Conservation (phyloP, 2,888 invertebrate genomes). For the Malthinus seriepunctatus region DNA sequence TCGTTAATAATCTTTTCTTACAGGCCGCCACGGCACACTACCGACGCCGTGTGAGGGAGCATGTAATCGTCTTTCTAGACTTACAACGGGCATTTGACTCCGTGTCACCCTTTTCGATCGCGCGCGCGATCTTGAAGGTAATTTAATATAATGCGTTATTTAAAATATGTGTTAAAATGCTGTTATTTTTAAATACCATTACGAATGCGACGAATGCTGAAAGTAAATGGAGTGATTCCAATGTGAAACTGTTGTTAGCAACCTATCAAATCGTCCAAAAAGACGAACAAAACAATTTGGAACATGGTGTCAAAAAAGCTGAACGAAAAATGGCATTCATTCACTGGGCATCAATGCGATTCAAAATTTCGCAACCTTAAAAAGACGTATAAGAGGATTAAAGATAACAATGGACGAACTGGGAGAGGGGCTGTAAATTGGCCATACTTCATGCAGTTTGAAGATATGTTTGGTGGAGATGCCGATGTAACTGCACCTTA, state of each 20-base stretch:
- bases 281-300: not conserved
- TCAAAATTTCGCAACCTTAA: slow-evolving; percentile 3
- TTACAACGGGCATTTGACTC: too few relatives aligned
- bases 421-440: not conserved
- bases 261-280: slow-evolving; percentile 1
- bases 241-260: not conserved
- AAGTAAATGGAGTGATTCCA: not conserved
- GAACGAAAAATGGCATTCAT: not conserved
- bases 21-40: too few relatives aligned
- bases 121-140: too few relatives aligned
- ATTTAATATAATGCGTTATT: too few relatives aligned
- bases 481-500: too few relatives aligned
- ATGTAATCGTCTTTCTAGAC: too few relatives aligned
- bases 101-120: too few relatives aligned
- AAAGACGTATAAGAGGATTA: slow-evolving; percentile 6
- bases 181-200: not conserved
- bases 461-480: not conserved
- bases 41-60: too few relatives aligned
- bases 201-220: not conserved
- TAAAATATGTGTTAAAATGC: too few relatives aligned
- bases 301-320: not conserved
- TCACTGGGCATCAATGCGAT: slow-evolving; percentile 5
- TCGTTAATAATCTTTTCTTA: too few relatives aligned
- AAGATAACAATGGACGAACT: slow-evolving; percentile 1
- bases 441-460: slow-evolving; percentile 7